phyloP scores from a whole-genome alignment of 2,888 invertebrate genomes.

The Lycocerus yunnanus region DNA sequence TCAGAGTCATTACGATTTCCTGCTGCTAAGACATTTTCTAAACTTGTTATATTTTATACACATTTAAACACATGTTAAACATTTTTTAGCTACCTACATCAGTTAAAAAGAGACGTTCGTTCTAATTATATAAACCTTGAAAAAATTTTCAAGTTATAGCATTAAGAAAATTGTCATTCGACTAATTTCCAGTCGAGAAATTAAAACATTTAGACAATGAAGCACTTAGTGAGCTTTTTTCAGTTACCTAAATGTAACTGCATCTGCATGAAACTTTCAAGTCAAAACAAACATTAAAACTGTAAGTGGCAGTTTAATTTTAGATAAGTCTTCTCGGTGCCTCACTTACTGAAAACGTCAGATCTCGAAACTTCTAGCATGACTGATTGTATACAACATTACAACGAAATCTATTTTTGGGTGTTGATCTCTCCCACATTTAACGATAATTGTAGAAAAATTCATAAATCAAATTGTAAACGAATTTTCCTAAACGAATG shows the following conservation, averaged over 20 bases:
- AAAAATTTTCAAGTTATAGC: background rate
- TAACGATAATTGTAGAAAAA: background rate
- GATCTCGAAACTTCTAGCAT: constrained; percentile 8
- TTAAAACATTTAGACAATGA: background rate
- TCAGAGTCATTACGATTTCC: constrained; percentile 13
- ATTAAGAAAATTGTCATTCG: background rate
- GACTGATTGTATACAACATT: constrained; percentile 9
- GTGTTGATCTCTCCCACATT: background rate
- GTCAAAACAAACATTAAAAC: background rate
- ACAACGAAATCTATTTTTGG: background rate
- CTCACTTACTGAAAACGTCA: background rate
- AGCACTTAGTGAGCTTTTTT: background rate
- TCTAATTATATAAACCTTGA: background rate
- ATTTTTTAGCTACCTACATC: background rate
- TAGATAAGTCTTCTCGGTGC: constrained; percentile 2
- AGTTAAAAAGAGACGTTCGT: background rate
- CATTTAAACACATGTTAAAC: constrained; percentile 8
- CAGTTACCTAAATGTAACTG: constrained; percentile 1
- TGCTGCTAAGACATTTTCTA: constrained; percentile 9
- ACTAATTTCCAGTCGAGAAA: background rate
- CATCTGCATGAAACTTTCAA: background rate
- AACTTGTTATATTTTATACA: constrained; percentile 16
- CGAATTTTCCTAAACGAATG: background rate
- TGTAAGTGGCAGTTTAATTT: constrained; percentile 8
- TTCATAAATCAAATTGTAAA: constrained; percentile 9